phyloP scores from a whole-genome alignment of 1,140 invertebrate genomes.

The Prorops nasuta region DNA sequence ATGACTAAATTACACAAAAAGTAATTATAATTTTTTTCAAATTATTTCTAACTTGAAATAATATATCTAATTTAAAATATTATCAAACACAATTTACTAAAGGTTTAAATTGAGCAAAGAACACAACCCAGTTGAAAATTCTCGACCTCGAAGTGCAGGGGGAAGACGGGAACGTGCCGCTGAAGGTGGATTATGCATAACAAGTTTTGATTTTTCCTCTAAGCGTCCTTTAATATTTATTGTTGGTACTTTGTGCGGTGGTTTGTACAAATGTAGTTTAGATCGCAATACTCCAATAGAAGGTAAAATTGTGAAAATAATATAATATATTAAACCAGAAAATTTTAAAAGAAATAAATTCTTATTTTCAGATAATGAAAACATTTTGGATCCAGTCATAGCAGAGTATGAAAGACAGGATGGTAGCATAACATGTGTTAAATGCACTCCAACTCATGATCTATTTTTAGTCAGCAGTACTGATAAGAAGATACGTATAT shows the following conservation, averaged over 20 bases:
- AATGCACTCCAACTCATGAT: conserved; percentile 43
- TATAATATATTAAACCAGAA: background rate
- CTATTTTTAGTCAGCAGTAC: conserved; percentile 44
- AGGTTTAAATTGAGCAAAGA: conserved; percentile 50
- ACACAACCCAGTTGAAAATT: conserved; percentile 48
- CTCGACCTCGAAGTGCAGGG: conserved; percentile 44
- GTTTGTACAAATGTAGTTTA: conserved; percentile 48
- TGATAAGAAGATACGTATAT: conserved; percentile 51
- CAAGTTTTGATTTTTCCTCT: conserved; percentile 48
- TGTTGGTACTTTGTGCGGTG: conserved; percentile 51
- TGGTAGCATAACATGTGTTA: conserved; percentile 46
- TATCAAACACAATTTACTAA: background rate
- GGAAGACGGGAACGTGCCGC: conserved; percentile 44
- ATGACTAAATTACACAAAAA: conserved; percentile 33
- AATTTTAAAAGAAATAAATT: background rate
- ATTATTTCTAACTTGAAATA: too few species aligned
- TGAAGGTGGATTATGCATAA: conserved; percentile 48
- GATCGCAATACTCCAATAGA: conserved; percentile 38
- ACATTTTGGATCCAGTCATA: conserved; percentile 47
- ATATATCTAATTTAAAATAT: background rate
- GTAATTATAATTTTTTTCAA: conserved; percentile 26
- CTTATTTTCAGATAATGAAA: conserved; percentile 32
- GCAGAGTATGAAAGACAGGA: conserved; percentile 48
- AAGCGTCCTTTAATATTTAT: conserved; percentile 42
- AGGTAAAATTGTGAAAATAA: conserved; percentile 20